Conservation (phyloP, 2,797 vertebrate genomes). For the Erethizon dorsatum region DNA sequence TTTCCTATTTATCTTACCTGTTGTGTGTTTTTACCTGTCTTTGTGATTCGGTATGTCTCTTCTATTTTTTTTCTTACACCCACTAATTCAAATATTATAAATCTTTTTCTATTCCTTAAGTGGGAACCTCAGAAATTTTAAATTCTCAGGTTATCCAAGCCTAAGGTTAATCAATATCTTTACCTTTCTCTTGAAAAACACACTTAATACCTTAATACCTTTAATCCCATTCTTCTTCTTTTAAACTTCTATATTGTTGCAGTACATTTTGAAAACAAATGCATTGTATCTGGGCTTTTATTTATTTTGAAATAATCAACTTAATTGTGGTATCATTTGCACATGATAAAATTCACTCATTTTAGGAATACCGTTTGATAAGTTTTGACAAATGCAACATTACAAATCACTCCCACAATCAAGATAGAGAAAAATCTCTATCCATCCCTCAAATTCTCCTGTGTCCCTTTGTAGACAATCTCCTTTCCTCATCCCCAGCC, state of each 20-base stretch:
- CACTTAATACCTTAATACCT: constrained; percentile 61
- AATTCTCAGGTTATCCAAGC: constrained; percentile 57
- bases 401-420: not conserved
- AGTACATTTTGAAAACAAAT: constrained; percentile 47
- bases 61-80: not conserved
- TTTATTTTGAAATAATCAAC: not conserved
- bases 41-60: not conserved
- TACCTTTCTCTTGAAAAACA: constrained; percentile 54
- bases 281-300: not conserved
- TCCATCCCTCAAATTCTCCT: no score
- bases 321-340: not conserved
- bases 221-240: constrained; percentile 35
- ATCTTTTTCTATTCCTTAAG: constrained; percentile 25
- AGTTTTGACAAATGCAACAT: not conserved
- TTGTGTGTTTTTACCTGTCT: not conserved
- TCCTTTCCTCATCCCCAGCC: not conserved
- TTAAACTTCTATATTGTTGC: not conserved
- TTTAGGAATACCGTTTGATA: not conserved
- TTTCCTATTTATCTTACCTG: not conserved
- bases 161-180: constrained; percentile 64
- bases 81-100: constrained; percentile 5
- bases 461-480: no score
- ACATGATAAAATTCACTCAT: not conserved
- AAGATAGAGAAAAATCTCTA: not conserved
- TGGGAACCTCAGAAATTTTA: constrained; percentile 27